Base-by-base conservation (phyloP, 30 jellyfish, hydroid and myxozoan genomes). In the Turritopsis rubra region DNA sequence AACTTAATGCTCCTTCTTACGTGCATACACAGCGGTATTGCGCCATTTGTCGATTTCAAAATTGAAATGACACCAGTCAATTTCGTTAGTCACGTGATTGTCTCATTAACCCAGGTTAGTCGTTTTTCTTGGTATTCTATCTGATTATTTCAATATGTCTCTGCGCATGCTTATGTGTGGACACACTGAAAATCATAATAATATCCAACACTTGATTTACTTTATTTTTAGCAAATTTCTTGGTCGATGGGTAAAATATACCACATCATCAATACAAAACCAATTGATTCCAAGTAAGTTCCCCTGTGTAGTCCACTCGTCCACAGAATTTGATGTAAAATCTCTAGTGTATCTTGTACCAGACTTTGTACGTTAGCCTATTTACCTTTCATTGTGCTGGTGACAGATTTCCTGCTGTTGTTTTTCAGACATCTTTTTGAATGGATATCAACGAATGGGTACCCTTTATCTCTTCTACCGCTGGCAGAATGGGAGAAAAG, bases 61-160 rank as follows among this genome's bases (percentile, higher is more conserved):
- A 81, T 91, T 21, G 98, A 91, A 71, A 91, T 91, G 98, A 91
- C 98, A 7, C 98, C 98, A 17, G 98, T 91, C 20, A 95, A 91
- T 73, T 91, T 91, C 81, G 96, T 91, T 52, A 91, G 98, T 87
- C 90, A 75, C 28, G 86, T 89, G 16, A 88, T 91, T 65, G 96
- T 91, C 65, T 71, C 82, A 16, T 75, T 91, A 66, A 91, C 98
- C 8, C 98, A 91, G 95, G 98, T 91, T 27, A 53, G 79, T n/a
- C n/a, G n/a, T n/a, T n/a, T n/a, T n/a, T 41, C 60, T 41, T 13
- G 13, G n/a, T n/a, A n/a, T n/a, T n/a, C 60, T 41, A 41, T 3
- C 5, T 41, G 60, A 41, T 41, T 13, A 13, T n/a, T 65, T 52
- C 9, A 1, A 1, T 72, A 17, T 65, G 25, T 81, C 26, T 7